Evolutionary conservation across 2,888 invertebrate species (phyloP), one percentile per base, ranked within the genome.

Genomic region (Diplazon laetatorius): DNA sequence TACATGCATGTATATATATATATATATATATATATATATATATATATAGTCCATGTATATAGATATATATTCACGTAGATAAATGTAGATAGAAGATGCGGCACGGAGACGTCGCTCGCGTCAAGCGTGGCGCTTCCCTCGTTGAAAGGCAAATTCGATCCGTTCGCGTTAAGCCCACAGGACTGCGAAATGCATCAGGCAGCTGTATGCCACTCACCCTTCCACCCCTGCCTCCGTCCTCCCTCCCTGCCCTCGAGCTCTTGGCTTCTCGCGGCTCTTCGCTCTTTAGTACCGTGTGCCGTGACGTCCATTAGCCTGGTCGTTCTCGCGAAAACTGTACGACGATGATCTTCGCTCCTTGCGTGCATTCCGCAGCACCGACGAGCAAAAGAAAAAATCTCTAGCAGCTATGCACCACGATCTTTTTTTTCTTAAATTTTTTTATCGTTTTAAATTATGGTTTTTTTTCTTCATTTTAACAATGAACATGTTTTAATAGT

Each of bases 61-160:
- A 55, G 2, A 8, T 30, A 30, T 16, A 30, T 16, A 30, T 14
- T 25, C 0, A 52, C 0, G 1, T n/a, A 42, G 37, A 10, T 12
- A 18, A 22, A 37, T 30, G 35, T 30, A 22, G 52, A 55, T 30
- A 16, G 35, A 55, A 35, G 55, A 55, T 35, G 55, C 30, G 16
- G 52, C 50, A 52, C 46, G 22, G 65, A 52, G 65, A 66, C 39
- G 52, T 10, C 16, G 52, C 39, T 66, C 52, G 22, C 52, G 39
- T 66, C 50, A 50, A 52, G 57, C 70, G 52, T 20, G n/a, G 42
- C 60, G 30, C 63, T 22, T 48, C 39, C 48, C 76, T 76, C 63
- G 68, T 70, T 76, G 80, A 76, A 82, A 82, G 81, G 82, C 78
- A 79, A 82, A 82, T 85, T 72, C 74, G 70, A 82, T 76, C 55